phyloP scores from a whole-genome alignment of 2,113 vertebrate genomes.

The Toxotes jaculatrix region DNA sequence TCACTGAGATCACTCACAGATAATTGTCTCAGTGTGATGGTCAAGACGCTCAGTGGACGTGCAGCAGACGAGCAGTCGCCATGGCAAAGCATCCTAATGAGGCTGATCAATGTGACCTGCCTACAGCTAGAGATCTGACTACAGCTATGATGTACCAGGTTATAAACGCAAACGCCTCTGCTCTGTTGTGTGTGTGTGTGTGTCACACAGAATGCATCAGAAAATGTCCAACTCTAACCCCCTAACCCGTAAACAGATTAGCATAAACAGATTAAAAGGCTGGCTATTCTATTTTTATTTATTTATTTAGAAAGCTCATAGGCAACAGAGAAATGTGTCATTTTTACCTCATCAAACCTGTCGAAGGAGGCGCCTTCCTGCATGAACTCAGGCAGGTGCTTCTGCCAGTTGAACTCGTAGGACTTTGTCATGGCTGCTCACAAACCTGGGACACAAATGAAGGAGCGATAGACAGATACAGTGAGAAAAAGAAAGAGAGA shows the following conservation, averaged over 20 bases:
- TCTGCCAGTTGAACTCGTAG: conserved; percentile 99
- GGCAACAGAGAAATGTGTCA: neutral
- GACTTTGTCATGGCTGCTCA: conserved; percentile 95
- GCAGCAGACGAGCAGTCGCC: conserved; percentile 55
- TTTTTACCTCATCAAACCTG: conserved; percentile 96
- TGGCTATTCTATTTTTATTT: neutral
- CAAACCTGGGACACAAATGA: conserved; percentile 82
- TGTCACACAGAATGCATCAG: neutral
- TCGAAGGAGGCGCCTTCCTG: conserved; percentile 96
- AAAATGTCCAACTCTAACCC: neutral
- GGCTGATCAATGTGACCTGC: conserved; percentile 53
- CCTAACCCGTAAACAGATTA: neutral
- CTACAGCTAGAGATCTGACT: conserved; percentile 36
- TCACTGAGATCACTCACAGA: neutral
- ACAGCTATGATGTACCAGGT: conserved; percentile 36
- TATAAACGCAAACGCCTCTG: conserved; percentile 22
- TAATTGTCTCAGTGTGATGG: neutral
- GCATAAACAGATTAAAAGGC: neutral
- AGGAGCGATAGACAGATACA: neutral
- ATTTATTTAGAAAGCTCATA: neutral
- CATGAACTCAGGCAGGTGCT: conserved; percentile 93
- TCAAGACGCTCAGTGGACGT: neutral
- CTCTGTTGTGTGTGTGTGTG: neutral
- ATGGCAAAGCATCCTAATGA: conserved; percentile 49
- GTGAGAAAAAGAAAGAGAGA: neutral